Evolutionary conservation across 2,888 invertebrate species (phyloP), one percentile per base, ranked within the genome.

Genomic region (Mythimna vitellina): DNA sequence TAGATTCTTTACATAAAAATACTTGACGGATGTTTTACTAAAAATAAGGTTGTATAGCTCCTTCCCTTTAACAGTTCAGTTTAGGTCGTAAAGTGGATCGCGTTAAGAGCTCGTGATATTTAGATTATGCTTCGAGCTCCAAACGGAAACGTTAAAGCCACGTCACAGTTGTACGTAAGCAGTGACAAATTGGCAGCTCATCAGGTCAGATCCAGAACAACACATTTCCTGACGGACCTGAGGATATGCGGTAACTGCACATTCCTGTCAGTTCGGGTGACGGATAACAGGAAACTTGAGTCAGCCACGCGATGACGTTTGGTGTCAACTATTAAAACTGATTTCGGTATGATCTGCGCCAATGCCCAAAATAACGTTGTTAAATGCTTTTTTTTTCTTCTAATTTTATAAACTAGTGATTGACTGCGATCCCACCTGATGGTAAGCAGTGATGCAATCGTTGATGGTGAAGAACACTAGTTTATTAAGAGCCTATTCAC

Each of bases 111-210:
- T 29, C 35, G 35, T 35, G 9, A 14, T 42, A 14, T 1, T 10
- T 22, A 51, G 20, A 51, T 51, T 9, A 49, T 49, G 25, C 46
- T 17, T 17, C 2, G 38, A 32, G 14, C 9, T 14, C 3, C 42
- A 17, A 42, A 12, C 8, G n/a, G 29, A 60, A 46, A 49, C 53
- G 32, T 25, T 38, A 42, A 46, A 42, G 25, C n/a, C 46, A 57
- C 62, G 51, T 68, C 75, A 74, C 32, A 42, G 9, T 46, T 0
- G 38, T 6, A 67, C 74, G 61, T 61, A 58, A 66, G 17, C 54
- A 51, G 49, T 42, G 32, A 42, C 54, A 57, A 22, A n/a, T 56
- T 74, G 62, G 51, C 74, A 74, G 61, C 51, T 74, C 57, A 67
- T 38, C 29, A 20, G 22, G 49, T 64, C 35, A 38, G 20, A 25